These are phyloP conservation scores for Salarias fasciatus DNA, from an alignment of 2,797 vertebrate genomes.

Conservation along the genomic window DNA sequence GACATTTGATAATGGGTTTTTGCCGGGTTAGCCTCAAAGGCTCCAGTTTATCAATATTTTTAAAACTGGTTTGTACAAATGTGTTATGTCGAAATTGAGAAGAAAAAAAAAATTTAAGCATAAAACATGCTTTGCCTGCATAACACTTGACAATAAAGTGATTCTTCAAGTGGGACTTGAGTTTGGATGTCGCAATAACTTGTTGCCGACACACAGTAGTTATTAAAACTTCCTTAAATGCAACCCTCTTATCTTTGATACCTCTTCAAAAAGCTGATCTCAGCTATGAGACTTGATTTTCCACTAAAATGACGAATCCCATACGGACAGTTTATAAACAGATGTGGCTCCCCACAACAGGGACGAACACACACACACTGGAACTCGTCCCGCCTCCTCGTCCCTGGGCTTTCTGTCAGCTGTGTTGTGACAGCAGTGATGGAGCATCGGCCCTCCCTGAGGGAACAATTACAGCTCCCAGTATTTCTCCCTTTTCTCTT, in stretches of 20 bases:
- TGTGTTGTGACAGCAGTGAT: conserved; percentile 25
- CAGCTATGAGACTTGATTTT: too few relatives aligned
- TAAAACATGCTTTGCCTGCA: conserved; percentile 95
- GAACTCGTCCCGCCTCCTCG: neutral
- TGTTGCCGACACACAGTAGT: too few relatives aligned
- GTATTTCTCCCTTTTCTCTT: neutral
- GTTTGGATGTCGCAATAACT: too few relatives aligned
- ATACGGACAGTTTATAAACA: too few relatives aligned
- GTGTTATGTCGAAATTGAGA: conserved; percentile 90
- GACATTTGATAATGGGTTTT: conserved; percentile 93
- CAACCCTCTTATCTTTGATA: too few relatives aligned
- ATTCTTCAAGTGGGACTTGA: conserved; percentile 81
- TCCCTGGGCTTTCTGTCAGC: conserved; percentile 18
- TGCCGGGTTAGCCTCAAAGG: conserved; percentile 96
- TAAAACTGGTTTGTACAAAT: conserved; percentile 98
- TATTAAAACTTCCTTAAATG: too few relatives aligned
- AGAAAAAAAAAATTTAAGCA: conserved; percentile 58
- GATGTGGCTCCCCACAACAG: too few relatives aligned
- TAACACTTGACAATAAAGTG: conserved; percentile 97
- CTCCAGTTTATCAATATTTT: conserved; percentile 97
- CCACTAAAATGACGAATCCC: too few relatives aligned
- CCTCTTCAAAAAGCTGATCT: too few relatives aligned
- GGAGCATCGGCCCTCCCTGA: neutral
- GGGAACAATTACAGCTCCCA: conserved; percentile 10
- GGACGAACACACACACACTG: neutral